A percentile compares a stretch with the other conserved stretches of the same genome.
phyloP scores from a whole-genome alignment of 2,113 vertebrate species.

The Corvus cornix region DNA sequence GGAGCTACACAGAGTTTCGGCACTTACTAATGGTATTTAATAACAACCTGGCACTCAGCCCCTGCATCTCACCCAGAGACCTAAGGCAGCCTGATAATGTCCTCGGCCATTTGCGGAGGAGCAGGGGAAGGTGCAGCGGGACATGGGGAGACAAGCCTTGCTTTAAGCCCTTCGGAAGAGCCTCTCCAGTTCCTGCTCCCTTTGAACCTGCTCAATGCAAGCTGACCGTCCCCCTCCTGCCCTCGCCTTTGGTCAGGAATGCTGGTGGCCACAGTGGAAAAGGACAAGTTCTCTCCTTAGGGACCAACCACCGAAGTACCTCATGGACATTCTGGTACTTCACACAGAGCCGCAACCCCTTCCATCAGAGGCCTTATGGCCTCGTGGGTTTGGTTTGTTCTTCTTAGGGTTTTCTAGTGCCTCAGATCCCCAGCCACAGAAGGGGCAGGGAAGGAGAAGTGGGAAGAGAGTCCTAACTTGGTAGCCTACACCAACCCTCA shows the following conservation, averaged over 20 bases:
- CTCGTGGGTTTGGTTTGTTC: not conserved
- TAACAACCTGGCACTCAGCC: conserved; percentile 22
- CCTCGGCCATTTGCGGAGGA: not conserved
- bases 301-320: not conserved
- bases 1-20: not conserved
- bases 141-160: not conserved
- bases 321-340: not conserved
- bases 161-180: not conserved
- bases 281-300: not conserved
- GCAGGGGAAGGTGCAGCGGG: not conserved
- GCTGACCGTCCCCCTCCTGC: not conserved
- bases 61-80: not conserved
- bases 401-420: not conserved
- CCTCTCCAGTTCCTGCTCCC: not conserved
- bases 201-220: not conserved
- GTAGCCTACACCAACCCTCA: not conserved
- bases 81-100: not conserved
- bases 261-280: not conserved
- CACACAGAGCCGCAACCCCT: not conserved
- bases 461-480: not conserved
- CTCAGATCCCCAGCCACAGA: not conserved
- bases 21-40: conserved; percentile 25
- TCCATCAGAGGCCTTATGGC: not conserved
- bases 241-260: not conserved
- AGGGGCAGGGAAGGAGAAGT: not conserved